Percentiles rank a stretch among this genome's conserved stretches.
Evolutionary conservation across 2,113 vertebrate genomes (phyloP).

Genomic region (Megaleporinus macrocephalus): DNA sequence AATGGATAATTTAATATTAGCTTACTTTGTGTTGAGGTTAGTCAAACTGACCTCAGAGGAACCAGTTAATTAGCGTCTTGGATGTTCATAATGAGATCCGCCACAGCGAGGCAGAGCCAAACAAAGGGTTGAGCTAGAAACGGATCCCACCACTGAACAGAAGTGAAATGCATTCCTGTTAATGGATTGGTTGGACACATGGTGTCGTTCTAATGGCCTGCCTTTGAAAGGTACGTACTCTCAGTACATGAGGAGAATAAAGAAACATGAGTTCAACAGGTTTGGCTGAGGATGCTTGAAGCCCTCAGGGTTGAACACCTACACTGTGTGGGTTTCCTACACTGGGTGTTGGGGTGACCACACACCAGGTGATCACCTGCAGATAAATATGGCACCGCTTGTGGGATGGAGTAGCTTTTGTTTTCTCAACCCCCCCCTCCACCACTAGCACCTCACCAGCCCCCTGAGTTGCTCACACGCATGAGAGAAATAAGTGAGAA

Average conservation of each 20-base stretch:
- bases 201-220: neutral
- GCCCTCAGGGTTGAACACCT: slow-evolving; percentile 41
- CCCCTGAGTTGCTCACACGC: neutral
- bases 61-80: slow-evolving; percentile 52
- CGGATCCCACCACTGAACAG: slow-evolving; percentile 33
- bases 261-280: slow-evolving; percentile 26
- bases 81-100: slow-evolving; percentile 56
- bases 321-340: slow-evolving; percentile 31
- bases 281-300: slow-evolving; percentile 25
- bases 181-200: neutral
- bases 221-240: neutral
- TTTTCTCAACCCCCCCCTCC: neutral
- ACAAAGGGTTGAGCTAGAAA: slow-evolving; percentile 67
- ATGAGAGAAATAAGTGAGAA: slow-evolving; percentile 21
- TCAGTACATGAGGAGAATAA: neutral
- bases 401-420: slow-evolving; percentile 28
- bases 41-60: slow-evolving; percentile 38
- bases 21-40: slow-evolving; percentile 27
- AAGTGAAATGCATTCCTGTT: neutral
- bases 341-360: slow-evolving; percentile 16
- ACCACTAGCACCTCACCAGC: neutral
- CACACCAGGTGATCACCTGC: slow-evolving; percentile 38
- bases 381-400: slow-evolving; percentile 35
- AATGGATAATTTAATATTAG: slow-evolving; percentile 31
- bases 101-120: slow-evolving; percentile 60